Evolutionary conservation across 2,113 vertebrate species (phyloP).

Genomic region (Callionymus lyra): DNA sequence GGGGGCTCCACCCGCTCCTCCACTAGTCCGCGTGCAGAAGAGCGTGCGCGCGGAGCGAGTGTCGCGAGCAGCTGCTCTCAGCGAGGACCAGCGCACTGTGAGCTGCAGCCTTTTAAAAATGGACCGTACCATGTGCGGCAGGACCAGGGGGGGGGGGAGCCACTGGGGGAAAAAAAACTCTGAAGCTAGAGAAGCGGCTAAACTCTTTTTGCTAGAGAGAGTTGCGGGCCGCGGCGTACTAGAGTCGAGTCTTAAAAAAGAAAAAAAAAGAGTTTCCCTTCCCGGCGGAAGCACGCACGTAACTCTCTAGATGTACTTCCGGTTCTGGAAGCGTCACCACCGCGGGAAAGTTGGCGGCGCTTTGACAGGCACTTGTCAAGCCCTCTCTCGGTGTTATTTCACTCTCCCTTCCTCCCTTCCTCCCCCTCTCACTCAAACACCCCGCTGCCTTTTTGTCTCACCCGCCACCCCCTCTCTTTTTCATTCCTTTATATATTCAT

Average conservation of each 20-base stretch:
- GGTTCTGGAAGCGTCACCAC: too few relatives aligned
- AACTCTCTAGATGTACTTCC: too few relatives aligned
- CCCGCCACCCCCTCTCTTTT: conserved; percentile 36
- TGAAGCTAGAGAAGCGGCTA: conserved; percentile 16
- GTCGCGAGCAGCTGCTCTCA: conserved; percentile 66
- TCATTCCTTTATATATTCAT: conserved; percentile 61
- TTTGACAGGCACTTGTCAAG: conserved; percentile 53
- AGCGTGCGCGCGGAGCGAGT: too few relatives aligned
- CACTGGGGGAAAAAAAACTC: conserved; percentile 30
- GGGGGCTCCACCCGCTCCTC: conserved; percentile 60
- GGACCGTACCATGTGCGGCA: conserved; percentile 69
- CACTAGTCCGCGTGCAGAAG: too few relatives aligned
- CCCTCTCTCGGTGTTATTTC: conserved; percentile 36
- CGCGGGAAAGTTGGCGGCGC: conserved; percentile 19
- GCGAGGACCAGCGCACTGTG: conserved; percentile 63
- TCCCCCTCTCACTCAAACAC: conserved; percentile 41
- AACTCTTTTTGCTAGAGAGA: conserved; percentile 4
- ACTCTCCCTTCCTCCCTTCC: conserved; percentile 31
- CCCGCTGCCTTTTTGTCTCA: conserved; percentile 53
- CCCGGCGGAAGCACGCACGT: too few relatives aligned
- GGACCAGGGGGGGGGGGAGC: conserved; percentile 32
- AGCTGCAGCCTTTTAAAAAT: conserved; percentile 71
- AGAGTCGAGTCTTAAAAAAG: too few relatives aligned
- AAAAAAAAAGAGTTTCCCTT: conserved; percentile 19
- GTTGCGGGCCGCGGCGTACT: conserved; percentile 11